These are phyloP conservation scores for Eustalomyia histrio DNA, from an alignment of 2,888 invertebrate genomes.

Conservation along the genomic window DNA sequence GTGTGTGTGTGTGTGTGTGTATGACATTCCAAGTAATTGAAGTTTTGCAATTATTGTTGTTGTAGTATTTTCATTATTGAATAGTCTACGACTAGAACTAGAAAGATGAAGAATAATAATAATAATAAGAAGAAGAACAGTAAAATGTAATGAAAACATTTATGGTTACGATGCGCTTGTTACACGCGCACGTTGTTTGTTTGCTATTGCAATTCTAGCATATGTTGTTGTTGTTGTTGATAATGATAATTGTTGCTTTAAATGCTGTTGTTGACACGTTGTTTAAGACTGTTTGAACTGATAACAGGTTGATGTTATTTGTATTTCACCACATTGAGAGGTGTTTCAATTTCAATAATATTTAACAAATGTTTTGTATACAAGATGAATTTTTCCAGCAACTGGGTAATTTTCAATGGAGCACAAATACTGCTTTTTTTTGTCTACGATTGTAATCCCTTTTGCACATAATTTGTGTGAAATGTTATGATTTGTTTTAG, in stretches of 20 bases:
- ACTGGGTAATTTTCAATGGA: background rate
- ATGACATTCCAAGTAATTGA: constrained; percentile 11
- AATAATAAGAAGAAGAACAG: background rate
- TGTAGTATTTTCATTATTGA: constrained; percentile 1
- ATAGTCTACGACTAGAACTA: background rate
- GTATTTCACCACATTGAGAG: background rate
- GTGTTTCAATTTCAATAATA: background rate
- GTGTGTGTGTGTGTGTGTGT: too few species aligned
- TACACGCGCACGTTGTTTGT: constrained; percentile 36
- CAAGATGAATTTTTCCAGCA: background rate
- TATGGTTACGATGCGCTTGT: constrained; percentile 35
- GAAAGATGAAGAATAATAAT: too few species aligned
- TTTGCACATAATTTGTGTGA: background rate
- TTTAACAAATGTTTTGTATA: background rate
- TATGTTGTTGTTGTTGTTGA: constrained; percentile 37
- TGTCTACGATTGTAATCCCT: background rate
- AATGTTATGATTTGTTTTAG: background rate
- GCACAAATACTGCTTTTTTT: background rate
- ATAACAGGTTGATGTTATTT: constrained; percentile 52
- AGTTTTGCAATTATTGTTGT: constrained; percentile 16
- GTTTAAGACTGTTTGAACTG: constrained; percentile 43
- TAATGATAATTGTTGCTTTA: constrained; percentile 61
- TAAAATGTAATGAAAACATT: constrained; percentile 36
- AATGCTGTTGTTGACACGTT: constrained; percentile 59
- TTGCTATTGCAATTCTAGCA: constrained; percentile 41